Base-by-base conservation (phyloP, 2,113 vertebrate species). In the Rhynchomys soricoides region DNA sequence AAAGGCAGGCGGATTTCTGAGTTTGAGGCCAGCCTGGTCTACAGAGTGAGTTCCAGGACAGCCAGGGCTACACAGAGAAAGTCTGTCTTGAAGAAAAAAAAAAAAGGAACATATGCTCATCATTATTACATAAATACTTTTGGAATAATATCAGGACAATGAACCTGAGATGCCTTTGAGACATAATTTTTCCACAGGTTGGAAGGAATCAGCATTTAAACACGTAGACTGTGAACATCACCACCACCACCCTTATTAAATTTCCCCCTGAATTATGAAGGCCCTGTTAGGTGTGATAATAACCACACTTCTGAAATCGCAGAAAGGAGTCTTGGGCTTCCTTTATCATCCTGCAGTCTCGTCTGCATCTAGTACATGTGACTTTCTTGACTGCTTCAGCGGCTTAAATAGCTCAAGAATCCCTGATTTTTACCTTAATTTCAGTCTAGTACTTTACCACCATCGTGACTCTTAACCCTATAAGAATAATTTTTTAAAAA, bases 401-500 rank as follows among this genome's bases (percentile, higher is more conserved):
- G 92, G 55, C 74, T 95, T 92, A 90, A 95, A 88, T 37, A 96
- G 75, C 59, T 96, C 66, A 95, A 90, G 73, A 94, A 90, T 96
- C 43, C 75, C 24, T 62, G 43, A 89, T 57, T 94, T 96, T 95
- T 94, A 86, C 40, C 62, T 96, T 77, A 93, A 95, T 90, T 95
- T 97, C 59, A 96, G 68, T 94, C 48, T 95, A 89, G 81, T 96
- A 93, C 73, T 96, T 97, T 43, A 92, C 43, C 93, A 95, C 52
- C 66, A 95, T 88, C 57, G 97, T 89, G 95, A 92, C 95, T 96
- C 77, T 96, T 86, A 96, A 73, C 81, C 93, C 34, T 3, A 48
- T 73, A 85, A 95, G 31, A 50, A 96, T 94, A 22, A 93, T 59
- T 40, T 59, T 26, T 62, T 59, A 91, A 70, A 96, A 96, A 95